A percentile compares a stretch with the other conserved stretches of the same genome.
Evolutionary conservation across 2,113 vertebrate species (phyloP).

Genomic region (Paedocypris sp.): DNA sequence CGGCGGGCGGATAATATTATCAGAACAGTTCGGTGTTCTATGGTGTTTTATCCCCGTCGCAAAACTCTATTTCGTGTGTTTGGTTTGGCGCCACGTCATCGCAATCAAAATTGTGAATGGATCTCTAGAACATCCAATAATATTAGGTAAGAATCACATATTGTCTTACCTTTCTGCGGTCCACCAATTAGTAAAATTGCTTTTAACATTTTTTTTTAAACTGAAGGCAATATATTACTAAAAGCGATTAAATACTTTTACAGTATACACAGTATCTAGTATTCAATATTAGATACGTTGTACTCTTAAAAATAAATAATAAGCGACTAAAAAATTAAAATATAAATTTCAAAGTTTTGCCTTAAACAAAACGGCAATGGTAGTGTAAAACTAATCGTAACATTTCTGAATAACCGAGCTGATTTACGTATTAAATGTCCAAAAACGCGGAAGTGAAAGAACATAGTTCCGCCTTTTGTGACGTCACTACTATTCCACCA

Average conservation of each 20-base stretch:
- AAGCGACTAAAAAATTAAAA: too few species aligned
- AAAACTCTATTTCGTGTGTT: too few species aligned
- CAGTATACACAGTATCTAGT: neutral
- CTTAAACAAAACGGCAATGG: too few species aligned
- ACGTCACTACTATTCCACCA: neutral
- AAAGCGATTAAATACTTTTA: neutral
- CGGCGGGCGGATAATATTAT: neutral
- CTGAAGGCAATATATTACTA: neutral
- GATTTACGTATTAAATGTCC: neutral
- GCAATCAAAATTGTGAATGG: neutral
- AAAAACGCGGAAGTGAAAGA: conserved; percentile 23
- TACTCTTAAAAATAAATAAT: too few species aligned
- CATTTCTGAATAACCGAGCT: neutral
- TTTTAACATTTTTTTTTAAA: conserved; percentile 72
- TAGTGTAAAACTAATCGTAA: neutral
- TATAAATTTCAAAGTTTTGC: too few species aligned
- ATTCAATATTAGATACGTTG: neutral
- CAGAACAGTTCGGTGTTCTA: too few species aligned
- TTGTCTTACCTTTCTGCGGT: conserved; percentile 83
- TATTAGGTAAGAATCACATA: neutral
- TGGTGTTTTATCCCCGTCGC: too few species aligned
- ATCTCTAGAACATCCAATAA: neutral
- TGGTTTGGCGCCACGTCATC: conserved; percentile 38
- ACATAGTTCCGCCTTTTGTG: neutral
- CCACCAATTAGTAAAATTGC: conserved; percentile 90